Evolutionary conservation across 2,888 invertebrate genomes (phyloP), one percentile per base, ranked within the genome.

Genomic region (Peribatodes rhomboidaria): DNA sequence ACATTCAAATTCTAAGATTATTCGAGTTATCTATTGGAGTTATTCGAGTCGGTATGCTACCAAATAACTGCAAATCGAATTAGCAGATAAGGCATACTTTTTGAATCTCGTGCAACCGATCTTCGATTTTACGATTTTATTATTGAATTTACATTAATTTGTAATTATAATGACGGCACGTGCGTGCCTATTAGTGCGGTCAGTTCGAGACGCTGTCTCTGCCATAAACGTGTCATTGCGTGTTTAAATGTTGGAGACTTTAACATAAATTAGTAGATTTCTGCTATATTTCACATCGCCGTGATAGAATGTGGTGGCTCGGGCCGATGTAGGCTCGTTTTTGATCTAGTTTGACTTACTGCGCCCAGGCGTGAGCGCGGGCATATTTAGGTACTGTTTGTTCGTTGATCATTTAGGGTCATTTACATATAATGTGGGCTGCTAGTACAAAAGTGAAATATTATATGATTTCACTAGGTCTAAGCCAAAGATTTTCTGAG

Each of bases 81-180:
- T 22, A 59, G n/a, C 47, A 18, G 64, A 59, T 64, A 59, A 50
- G 42, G n/a, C 22, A 44, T 16, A 39, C 4, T 56, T 35, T 22
- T 20, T 64, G 49, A 44, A 59, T 64, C 10, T 39, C 10, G 44
- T 11, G 11, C 16, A 35, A 16, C 37, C 50, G 44, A 60, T 35
- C 50, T n/a, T 27, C 8, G 10, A 31, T 58, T 64, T 65, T 65
- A 72, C 68, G 60, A 65, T 70, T 70, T 72, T 66, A 70, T 70
- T 68, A 69, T 65, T 52, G 44, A 65, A 70, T 69, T 66, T 56
- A 61, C 66, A 72, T 70, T 72, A 72, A 72, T 70, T 72, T 72
- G 72, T 70, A 65, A 70, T 70, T 66, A 53, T 72, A 72, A 70
- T 69, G 41, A 0, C 22, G 62, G 72, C 72, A 69, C 72, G 72